Percentiles rank a stretch among this genome's conserved stretches.
Conservation (phyloP, 2,113 vertebrate species). For the Casuarius casuarius region DNA sequence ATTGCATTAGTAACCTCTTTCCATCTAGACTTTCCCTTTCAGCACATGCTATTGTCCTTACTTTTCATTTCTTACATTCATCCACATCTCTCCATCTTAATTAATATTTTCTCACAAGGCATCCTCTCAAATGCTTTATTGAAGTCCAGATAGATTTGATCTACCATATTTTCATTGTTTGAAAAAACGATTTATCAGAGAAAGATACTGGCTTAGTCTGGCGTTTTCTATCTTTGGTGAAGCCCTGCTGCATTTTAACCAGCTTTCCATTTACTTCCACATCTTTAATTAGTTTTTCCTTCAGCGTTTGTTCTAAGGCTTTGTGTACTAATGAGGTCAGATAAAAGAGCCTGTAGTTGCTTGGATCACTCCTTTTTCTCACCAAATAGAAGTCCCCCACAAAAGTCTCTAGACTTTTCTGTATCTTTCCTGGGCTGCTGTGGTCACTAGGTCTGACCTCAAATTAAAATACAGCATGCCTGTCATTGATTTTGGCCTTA, state of each 20-base stretch:
- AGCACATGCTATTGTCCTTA: neutral
- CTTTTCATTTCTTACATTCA: constrained; percentile 44
- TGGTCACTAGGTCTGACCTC: neutral
- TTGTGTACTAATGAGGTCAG: constrained; percentile 3
- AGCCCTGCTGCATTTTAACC: constrained; percentile 28
- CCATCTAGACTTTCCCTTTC: neutral
- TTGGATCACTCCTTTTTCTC: neutral
- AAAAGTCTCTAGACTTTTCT: neutral
- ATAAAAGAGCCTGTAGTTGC: neutral
- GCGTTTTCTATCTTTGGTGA: neutral
- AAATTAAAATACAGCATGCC: neutral
- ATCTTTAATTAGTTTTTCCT: constrained; percentile 37
- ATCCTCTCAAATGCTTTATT: constrained; percentile 19
- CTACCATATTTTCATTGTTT: neutral
- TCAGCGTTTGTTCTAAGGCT: neutral
- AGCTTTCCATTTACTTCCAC: neutral
- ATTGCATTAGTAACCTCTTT: constrained; percentile 12
- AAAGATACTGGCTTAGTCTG: neutral
- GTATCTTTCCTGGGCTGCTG: neutral
- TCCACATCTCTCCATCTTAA: constrained; percentile 46
- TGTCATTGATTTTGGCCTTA: neutral
- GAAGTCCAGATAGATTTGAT: constrained; percentile 40
- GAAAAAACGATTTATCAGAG: constrained; percentile 24
- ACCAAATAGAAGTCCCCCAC: neutral
- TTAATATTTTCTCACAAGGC: constrained; percentile 33